These are phyloP conservation scores for Magallana ariakensis DNA, from an alignment of 1,140 invertebrate species.

Conservation along the genomic window DNA sequence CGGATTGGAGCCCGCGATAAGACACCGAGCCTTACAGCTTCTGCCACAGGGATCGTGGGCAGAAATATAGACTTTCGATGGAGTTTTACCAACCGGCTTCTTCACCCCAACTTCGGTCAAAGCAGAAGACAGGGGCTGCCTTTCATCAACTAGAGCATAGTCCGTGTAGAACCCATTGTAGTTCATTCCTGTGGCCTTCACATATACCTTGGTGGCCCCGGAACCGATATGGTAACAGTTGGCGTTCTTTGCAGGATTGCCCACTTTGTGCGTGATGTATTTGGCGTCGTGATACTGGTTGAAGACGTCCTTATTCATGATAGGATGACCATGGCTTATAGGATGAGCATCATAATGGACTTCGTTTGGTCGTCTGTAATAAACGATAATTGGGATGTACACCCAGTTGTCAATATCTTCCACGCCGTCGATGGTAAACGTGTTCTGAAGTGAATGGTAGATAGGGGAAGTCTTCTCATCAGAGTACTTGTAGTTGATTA, in stretches of 20 bases:
- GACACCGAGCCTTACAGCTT: conserved; percentile 55
- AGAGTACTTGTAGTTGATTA: conserved; percentile 9
- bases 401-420: conserved; percentile 64
- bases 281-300: conserved; percentile 42
- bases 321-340: conserved; percentile 55
- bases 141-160: conserved; percentile 53
- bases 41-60: conserved; percentile 58
- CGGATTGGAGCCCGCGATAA: conserved; percentile 49
- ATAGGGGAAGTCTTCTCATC: conserved; percentile 33
- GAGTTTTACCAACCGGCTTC: conserved; percentile 34
- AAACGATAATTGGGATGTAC: conserved; percentile 63
- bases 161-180: conserved; percentile 50
- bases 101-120: conserved; percentile 44
- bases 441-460: conserved; percentile 61
- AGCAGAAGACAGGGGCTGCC: conserved; percentile 40
- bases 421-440: conserved; percentile 59
- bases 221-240: conserved; percentile 37
- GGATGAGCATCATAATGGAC: conserved; percentile 59
- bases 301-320: conserved; percentile 61
- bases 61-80: conserved; percentile 46
- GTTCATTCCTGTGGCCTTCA: conserved; percentile 46
- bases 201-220: conserved; percentile 53
- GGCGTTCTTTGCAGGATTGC: conserved; percentile 39
- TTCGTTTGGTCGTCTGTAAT: conserved; percentile 57
- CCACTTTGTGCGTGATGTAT: conserved; percentile 16